Percentiles rank a stretch among this genome's conserved stretches.
Conservation (phyloP, 2,888 invertebrate species). For the Hyposoter dolosus region DNA sequence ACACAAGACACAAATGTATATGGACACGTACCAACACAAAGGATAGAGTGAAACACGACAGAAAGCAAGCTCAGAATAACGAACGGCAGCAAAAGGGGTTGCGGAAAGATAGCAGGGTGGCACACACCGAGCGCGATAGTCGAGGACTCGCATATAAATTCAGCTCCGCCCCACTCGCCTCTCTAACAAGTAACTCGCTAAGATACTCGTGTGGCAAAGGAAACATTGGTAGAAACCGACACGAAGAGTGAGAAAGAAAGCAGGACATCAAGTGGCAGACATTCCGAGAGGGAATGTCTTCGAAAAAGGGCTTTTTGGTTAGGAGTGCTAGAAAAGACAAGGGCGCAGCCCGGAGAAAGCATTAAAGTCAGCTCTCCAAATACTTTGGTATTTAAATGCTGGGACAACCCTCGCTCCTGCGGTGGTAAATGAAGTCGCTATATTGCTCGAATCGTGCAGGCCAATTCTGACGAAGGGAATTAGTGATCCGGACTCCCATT, state of each 20-base stretch:
- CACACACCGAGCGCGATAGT: constrained; percentile 63
- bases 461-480: constrained; percentile 11
- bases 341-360: constrained; percentile 60
- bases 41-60: constrained; percentile 48
- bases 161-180: constrained; percentile 35
- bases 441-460: neutral
- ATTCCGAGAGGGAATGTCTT: constrained; percentile 31
- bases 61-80: constrained; percentile 70
- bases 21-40: neutral
- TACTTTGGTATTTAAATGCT: constrained; percentile 83
- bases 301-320: constrained; percentile 46
- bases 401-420: constrained; percentile 71
- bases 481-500: constrained; percentile 5
- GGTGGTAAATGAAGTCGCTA: constrained; percentile 76
- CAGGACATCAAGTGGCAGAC: constrained; percentile 24
- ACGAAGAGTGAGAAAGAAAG: constrained; percentile 17
- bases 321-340: constrained; percentile 16
- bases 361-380: constrained; percentile 75
- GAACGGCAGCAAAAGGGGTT: constrained; percentile 69
- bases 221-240: constrained; percentile 35
- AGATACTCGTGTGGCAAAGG: constrained; percentile 70
- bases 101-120: constrained; percentile 63
- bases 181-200: constrained; percentile 70
- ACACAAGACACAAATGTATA: constrained; percentile 37
- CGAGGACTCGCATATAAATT: constrained; percentile 78